phyloP scores from a whole-genome alignment of 2,113 vertebrate genomes.

The Bathybates hornii region DNA sequence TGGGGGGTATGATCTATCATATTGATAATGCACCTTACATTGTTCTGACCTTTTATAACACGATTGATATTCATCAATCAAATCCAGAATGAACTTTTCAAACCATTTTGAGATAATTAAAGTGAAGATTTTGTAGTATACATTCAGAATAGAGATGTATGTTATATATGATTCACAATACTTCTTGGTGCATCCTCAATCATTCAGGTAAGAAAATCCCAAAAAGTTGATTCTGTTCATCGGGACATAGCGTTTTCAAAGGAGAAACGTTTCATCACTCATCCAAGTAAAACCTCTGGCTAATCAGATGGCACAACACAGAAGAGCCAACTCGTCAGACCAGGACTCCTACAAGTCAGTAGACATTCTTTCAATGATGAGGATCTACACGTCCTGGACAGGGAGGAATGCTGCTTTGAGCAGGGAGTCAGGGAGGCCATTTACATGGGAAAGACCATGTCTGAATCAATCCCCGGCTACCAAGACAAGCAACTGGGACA shows the following conservation, averaged over 20 bases:
- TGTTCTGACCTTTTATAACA: background rate
- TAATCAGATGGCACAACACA: background rate
- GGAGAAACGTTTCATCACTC: background rate
- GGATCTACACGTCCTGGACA: background rate
- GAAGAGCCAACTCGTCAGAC: background rate
- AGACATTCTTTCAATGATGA: background rate
- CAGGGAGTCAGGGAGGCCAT: background rate
- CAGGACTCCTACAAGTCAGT: fast-evolving
- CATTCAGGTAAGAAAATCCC: background rate
- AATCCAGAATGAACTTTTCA: background rate
- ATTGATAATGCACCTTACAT: background rate
- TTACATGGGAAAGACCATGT: background rate
- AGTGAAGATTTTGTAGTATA: background rate
- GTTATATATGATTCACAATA: background rate
- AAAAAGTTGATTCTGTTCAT: background rate
- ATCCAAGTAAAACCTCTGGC: background rate
- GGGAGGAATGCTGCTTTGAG: background rate
- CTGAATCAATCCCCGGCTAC: background rate
- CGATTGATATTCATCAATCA: background rate
- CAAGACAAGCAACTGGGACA: background rate
- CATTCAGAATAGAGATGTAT: background rate
- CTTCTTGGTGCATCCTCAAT: background rate
- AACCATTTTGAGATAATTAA: background rate
- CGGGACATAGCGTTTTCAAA: background rate
- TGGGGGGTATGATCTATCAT: background rate